Base-by-base conservation (phyloP, 2,888 invertebrate species). In the Ophion slaviceki region DNA sequence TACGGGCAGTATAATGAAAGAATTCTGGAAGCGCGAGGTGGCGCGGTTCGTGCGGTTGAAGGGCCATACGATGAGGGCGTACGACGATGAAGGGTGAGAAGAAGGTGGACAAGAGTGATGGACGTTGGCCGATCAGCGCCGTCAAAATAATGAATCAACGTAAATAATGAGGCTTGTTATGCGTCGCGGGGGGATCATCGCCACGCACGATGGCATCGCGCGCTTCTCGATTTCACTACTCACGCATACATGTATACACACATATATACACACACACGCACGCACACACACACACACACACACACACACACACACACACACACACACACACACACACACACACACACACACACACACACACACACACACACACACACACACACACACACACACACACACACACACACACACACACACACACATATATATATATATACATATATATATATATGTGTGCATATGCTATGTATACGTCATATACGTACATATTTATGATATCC, bases 91-190 rank as follows among this genome's bases (percentile, higher is more conserved):
- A 80, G 72, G 77, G 83, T 47, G 75, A 68, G 84, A 80, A 61
- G 74, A 75, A 85, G 71, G 57, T 72, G 67, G 77, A 78, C 62
- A 82, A 90, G 90, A 90, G 91, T 92, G 92, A 92, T 92, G 92
- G 92, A 92, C 92, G 92, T 92, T 92, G 92, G 91, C 91, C 92
- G 92, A 92, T 92, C 92, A 92, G 90, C 91, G 91, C 92, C 92
- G 92, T 92, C 92, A 92, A 92, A 92, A 92, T 92, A 92, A 92
- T 92, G 91, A 40, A 92, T 92, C 91, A 90, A 90, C 92, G 91
- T 92, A 92, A 92, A 92, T 92, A 91, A 92, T 92, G 92, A 91
- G 91, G 86, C 90, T 89, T 89, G 89, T 90, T 90, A 90, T 11
- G 14, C 14, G 47, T 47, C 47, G 47, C 14, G 47, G 47, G 47